A percentile compares a stretch with the other conserved stretches of the same genome.
These are phyloP conservation scores for Fopius arisanus DNA, from an alignment of 1,140 invertebrate genomes.

Conservation along the genomic window DNA sequence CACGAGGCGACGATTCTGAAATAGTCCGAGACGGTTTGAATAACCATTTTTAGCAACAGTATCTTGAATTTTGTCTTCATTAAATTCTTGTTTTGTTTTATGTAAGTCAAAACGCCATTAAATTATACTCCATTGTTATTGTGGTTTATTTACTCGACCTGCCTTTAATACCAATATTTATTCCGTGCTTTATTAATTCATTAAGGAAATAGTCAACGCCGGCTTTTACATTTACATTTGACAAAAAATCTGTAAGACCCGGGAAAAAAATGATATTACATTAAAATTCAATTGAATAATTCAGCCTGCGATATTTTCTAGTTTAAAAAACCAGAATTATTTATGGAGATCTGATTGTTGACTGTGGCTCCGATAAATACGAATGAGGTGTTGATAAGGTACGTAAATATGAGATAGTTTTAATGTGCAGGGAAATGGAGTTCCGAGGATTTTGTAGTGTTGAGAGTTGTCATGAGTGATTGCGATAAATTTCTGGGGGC, in stretches of 20 bases:
- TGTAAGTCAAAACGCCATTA: constrained; percentile 22
- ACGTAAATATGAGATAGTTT: background rate
- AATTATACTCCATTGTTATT: constrained; percentile 29
- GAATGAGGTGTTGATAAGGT: no score
- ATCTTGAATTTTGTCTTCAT: background rate
- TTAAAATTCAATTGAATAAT: no score
- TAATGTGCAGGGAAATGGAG: background rate
- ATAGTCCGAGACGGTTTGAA: background rate
- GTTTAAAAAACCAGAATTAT: no score
- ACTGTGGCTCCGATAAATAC: no score
- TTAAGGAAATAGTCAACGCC: no score
- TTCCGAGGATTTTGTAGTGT: no score
- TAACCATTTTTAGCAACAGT: background rate
- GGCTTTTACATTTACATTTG: no score
- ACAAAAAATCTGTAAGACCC: no score
- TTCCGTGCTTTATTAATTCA: no score
- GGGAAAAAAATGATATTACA: no score
- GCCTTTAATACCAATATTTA: background rate
- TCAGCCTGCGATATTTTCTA: no score
- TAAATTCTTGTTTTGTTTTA: constrained; percentile 14
- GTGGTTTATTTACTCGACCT: background rate
- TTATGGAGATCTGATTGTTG: no score
- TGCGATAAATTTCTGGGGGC: background rate
- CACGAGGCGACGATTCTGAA: background rate
- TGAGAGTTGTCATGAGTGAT: background rate